Conservation (phyloP, 2,797 vertebrate genomes). For the Bradypodion ventrale region DNA sequence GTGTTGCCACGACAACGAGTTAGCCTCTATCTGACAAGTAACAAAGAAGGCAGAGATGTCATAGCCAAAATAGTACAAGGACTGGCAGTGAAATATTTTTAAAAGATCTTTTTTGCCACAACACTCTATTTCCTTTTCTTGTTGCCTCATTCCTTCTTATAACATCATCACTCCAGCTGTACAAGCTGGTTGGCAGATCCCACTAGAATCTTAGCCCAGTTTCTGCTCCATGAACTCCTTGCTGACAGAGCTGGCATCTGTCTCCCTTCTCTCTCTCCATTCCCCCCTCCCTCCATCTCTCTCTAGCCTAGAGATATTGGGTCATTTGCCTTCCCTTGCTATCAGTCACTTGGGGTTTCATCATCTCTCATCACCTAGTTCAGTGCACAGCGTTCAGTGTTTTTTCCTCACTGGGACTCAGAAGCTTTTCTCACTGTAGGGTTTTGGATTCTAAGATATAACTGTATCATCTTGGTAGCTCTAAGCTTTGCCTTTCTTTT, state of each 20-base stretch:
- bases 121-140: background rate
- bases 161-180: conserved; percentile 35
- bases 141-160: conserved; percentile 28
- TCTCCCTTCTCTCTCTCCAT: conserved; percentile 38
- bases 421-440: background rate
- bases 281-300: background rate
- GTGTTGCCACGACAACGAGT: conserved; percentile 64
- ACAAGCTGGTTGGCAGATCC: conserved; percentile 30
- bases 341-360: conserved; percentile 9
- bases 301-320: conserved; percentile 20
- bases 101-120: conserved; percentile 26
- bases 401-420: background rate
- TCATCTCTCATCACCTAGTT: conserved; percentile 32
- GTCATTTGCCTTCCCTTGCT: conserved; percentile 41
- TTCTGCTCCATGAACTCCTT: conserved; percentile 44
- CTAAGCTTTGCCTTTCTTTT: background rate
- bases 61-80: conserved; percentile 61
- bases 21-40: conserved; percentile 55
- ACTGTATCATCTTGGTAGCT: conserved; percentile 14
- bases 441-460: background rate
- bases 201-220: conserved; percentile 21
- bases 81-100: conserved; percentile 52
- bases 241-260: conserved; percentile 44
- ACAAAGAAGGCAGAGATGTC: conserved; percentile 54
- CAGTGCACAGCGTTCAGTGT: conserved; percentile 6